These are phyloP conservation scores for Tragelaphus scriptus DNA, from an alignment of 2,113 vertebrate species.

Conservation along the genomic window DNA sequence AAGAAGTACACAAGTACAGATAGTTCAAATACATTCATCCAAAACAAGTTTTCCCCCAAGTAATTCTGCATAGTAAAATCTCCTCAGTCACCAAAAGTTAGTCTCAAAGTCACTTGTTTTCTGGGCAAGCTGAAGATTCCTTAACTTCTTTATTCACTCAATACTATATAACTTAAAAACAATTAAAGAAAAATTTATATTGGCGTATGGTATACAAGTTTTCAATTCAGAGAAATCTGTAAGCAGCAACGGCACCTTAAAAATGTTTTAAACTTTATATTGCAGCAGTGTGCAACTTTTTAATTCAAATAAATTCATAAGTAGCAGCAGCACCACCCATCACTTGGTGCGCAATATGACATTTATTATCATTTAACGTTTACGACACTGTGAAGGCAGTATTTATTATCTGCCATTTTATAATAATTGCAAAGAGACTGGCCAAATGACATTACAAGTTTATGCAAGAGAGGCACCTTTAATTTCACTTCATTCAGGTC, in stretches of 20 bases:
- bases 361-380: background rate
- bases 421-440: background rate
- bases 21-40: background rate
- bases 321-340: background rate
- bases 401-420: background rate
- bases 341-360: background rate
- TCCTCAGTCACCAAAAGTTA: background rate
- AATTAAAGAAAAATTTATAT: background rate
- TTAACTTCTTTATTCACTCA: background rate
- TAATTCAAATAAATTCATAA: background rate
- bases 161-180: background rate
- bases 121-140: background rate
- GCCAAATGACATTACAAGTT: background rate
- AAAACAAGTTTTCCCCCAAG: background rate
- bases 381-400: background rate
- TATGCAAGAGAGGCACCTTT: background rate
- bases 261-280: background rate
- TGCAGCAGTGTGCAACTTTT: background rate
- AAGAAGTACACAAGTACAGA: background rate
- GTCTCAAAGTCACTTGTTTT: background rate
- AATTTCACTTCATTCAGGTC: background rate
- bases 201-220: background rate
- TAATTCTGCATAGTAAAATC: background rate
- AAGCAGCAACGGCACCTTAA: background rate
- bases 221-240: background rate